phyloP scores from a whole-genome alignment of 2,888 invertebrate genomes.

The Drosophila suboccidentalis region DNA sequence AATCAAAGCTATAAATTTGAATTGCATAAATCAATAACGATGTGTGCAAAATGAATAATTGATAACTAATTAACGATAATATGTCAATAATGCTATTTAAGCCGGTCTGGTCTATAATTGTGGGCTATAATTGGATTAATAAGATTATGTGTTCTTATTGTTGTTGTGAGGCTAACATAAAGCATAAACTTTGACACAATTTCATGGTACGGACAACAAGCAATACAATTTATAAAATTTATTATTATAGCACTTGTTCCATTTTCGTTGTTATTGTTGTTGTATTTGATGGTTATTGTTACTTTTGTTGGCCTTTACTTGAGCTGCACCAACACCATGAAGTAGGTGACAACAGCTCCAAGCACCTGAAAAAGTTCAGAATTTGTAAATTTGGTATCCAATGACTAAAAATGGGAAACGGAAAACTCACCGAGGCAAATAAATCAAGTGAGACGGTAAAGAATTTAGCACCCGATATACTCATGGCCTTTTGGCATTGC shows the following conservation, averaged over 20 bases:
- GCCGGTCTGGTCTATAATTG: background rate
- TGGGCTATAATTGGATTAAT: slow-evolving; percentile 19
- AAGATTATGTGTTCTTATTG: slow-evolving; percentile 9
- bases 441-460: slow-evolving; percentile 95
- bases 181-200: slow-evolving; percentile 55
- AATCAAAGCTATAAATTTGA: slow-evolving; percentile 47
- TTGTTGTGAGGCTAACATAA: slow-evolving; percentile 20
- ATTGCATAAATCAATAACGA: slow-evolving; percentile 22
- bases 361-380: slow-evolving; percentile 88
- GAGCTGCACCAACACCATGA: slow-evolving; percentile 96
- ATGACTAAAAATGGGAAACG: background rate
- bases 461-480: slow-evolving; percentile 95
- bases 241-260: slow-evolving; percentile 16
- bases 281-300: slow-evolving; percentile 4
- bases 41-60: slow-evolving; percentile 20
- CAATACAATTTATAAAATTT: slow-evolving; percentile 40
- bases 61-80: background rate
- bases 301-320: slow-evolving; percentile 86
- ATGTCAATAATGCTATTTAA: slow-evolving; percentile 5
- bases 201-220: slow-evolving; percentile 38
- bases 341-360: slow-evolving; percentile 95
- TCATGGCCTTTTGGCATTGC: slow-evolving; percentile 95
- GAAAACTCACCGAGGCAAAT: slow-evolving; percentile 92
- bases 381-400: slow-evolving; percentile 22
- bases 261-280: slow-evolving; percentile 6